These are phyloP conservation scores for Carpatolechia fugitivella DNA, from an alignment of 2,888 invertebrate genomes.

Conservation along the genomic window DNA sequence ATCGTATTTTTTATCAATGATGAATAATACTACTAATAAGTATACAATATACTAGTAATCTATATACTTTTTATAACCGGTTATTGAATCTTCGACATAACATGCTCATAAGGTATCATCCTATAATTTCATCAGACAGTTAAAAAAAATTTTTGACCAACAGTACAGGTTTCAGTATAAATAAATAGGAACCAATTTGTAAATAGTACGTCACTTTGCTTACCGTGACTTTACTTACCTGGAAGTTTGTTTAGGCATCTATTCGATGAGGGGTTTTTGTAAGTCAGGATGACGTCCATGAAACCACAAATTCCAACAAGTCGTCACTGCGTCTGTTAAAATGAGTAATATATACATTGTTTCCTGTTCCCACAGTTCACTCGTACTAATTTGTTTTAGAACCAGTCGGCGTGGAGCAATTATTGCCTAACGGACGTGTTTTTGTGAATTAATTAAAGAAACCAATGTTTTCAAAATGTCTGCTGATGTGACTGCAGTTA, in stretches of 20 bases:
- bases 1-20: no score
- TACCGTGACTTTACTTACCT: background rate
- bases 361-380: slow-evolving; percentile 48
- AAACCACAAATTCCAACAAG: slow-evolving; percentile 57
- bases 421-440: slow-evolving; percentile 22
- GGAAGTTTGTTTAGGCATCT: background rate
- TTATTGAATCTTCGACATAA: no score
- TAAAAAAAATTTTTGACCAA: no score
- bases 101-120: no score
- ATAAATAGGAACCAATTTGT: no score
- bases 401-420: slow-evolving; percentile 38
- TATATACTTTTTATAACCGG: no score
- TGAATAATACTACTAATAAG: no score
- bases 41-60: no score
- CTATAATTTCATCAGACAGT: no score
- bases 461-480: slow-evolving; percentile 44
- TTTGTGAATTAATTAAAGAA: slow-evolving; percentile 20
- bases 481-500: slow-evolving; percentile 32
- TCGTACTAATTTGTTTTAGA: slow-evolving; percentile 17
- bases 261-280: slow-evolving; percentile 25
- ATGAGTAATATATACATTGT: slow-evolving; percentile 52
- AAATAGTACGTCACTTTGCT: no score
- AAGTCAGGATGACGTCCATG: slow-evolving; percentile 47
- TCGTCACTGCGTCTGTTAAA: slow-evolving; percentile 44
- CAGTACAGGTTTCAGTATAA: no score